Conservation (phyloP, 2,888 invertebrate species). For the Diarsia brunnea region DNA sequence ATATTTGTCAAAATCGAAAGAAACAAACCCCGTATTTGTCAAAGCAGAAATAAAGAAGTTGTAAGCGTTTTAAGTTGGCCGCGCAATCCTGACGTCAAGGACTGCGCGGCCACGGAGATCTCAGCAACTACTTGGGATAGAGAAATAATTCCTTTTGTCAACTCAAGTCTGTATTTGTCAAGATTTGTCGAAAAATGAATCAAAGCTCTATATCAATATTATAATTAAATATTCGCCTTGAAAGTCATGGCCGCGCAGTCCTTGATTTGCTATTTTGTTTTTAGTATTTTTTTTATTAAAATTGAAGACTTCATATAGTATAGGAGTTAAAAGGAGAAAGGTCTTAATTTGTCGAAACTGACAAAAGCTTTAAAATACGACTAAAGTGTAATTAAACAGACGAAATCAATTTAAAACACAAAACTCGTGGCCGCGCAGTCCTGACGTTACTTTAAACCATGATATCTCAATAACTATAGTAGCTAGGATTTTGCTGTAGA, state of each 20-base stretch:
- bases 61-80: constrained; percentile 49
- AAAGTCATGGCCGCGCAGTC: constrained; percentile 48
- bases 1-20: constrained; percentile 49
- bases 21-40: constrained; percentile 47
- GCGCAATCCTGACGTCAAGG: constrained; percentile 46
- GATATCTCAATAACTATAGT: constrained; percentile 46
- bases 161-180: constrained; percentile 46
- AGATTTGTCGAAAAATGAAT: constrained; percentile 50
- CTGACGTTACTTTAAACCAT: constrained; percentile 45
- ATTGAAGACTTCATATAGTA: too few relatives aligned
- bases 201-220: constrained; percentile 49
- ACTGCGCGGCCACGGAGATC: constrained; percentile 50
- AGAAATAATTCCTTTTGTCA: constrained; percentile 49
- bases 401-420: constrained; percentile 40
- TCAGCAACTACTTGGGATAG: constrained; percentile 50
- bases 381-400: too few relatives aligned
- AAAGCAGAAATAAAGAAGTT: constrained; percentile 43
- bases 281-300: too few relatives aligned
- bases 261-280: constrained; percentile 46
- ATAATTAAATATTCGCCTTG: constrained; percentile 50
- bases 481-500: constrained; percentile 43
- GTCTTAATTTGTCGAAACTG: too few relatives aligned
- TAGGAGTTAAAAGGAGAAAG: too few relatives aligned
- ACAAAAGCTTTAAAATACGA: too few relatives aligned
- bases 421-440: constrained; percentile 45